Evolutionary conservation across 2,888 invertebrate species (phyloP).

Genomic region (Drosophila anceps): DNA sequence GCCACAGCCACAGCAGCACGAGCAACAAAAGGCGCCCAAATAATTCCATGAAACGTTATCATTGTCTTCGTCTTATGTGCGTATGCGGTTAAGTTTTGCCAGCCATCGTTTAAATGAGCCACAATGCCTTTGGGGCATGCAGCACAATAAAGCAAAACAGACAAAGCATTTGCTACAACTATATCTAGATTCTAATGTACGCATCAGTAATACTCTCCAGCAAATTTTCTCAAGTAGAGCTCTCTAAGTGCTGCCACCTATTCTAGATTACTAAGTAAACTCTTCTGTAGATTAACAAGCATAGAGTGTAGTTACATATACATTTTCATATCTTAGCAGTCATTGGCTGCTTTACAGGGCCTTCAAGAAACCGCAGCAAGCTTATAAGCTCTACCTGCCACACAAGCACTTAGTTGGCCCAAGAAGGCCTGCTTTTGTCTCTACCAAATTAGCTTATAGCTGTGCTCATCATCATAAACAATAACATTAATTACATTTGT

Average conservation of each 20-base stretch:
- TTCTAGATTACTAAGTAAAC: too few relatives aligned
- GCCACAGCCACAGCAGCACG: conserved; percentile 16
- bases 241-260: not conserved
- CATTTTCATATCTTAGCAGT: not conserved
- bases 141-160: conserved; percentile 34
- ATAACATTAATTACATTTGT: conserved; percentile 49
- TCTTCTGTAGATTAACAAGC: not conserved
- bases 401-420: not conserved
- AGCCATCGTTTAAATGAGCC: conserved; percentile 67
- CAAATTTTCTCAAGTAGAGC: not conserved
- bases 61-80: conserved; percentile 61
- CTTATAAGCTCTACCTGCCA: not conserved
- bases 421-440: conserved; percentile 3
- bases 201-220: conserved; percentile 12
- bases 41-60: conserved; percentile 69
- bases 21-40: conserved; percentile 50
- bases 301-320: not conserved
- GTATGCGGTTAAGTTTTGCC: conserved; percentile 59
- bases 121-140: conserved; percentile 62
- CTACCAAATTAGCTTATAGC: conserved; percentile 16
- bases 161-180: conserved; percentile 4
- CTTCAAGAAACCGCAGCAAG: not conserved
- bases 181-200: not conserved
- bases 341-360: not conserved
- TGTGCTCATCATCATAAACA: conserved; percentile 6